A percentile compares a stretch with the other conserved stretches of the same genome.
phyloP scores from a whole-genome alignment of 1,140 invertebrate genomes.

The Dermatophagoides farinae region DNA sequence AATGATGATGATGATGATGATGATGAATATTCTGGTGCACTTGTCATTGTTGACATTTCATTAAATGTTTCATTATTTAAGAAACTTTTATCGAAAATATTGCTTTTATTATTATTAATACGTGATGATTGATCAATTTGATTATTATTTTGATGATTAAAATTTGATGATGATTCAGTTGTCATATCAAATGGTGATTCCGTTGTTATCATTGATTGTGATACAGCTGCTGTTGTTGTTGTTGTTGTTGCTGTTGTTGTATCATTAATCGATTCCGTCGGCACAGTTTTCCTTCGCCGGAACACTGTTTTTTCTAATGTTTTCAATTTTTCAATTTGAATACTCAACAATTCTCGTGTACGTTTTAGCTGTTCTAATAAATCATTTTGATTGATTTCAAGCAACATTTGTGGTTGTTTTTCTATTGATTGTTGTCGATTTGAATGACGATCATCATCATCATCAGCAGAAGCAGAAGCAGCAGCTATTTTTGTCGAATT shows the following conservation, averaged over 20 bases:
- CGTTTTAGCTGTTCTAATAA: neutral
- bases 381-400: neutral
- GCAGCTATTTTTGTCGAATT: neutral
- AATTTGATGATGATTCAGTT: neutral
- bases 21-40: no score
- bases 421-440: neutral
- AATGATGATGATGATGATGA: no score
- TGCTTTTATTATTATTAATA: neutral
- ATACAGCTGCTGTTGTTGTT: neutral
- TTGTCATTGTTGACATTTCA: neutral
- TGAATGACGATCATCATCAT: neutral
- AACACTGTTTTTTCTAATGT: neutral
- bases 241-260: neutral
- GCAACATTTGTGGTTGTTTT: neutral
- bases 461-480: neutral
- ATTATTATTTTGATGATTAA: neutral
- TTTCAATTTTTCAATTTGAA: conserved; percentile 4
- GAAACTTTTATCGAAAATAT: neutral
- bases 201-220: neutral
- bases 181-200: neutral
- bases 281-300: neutral
- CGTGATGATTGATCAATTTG: neutral
- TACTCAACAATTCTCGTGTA: neutral
- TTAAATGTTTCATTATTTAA: neutral
- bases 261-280: neutral